A percentile compares a stretch with the other conserved stretches of the same genome.
phyloP scores from a whole-genome alignment of 2,888 invertebrate species.

The Hemicrepidius hirtus region DNA sequence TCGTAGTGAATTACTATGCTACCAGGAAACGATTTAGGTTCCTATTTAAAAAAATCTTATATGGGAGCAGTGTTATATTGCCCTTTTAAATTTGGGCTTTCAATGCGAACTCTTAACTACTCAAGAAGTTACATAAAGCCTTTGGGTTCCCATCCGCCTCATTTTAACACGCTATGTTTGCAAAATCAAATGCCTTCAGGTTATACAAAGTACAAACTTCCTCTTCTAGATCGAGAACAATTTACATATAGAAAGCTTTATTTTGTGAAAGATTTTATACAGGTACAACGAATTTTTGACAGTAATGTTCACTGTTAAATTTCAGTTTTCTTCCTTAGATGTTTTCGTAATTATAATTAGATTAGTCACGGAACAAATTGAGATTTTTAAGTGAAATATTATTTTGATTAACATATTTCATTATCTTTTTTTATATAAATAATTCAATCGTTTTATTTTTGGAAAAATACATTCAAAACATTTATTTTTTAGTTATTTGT shows the following conservation, averaged over 20 bases:
- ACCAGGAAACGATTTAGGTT: slow-evolving; percentile 32
- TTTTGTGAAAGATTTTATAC: neutral
- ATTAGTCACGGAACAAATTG: too few species aligned
- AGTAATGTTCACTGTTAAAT: too few species aligned
- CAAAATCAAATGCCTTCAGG: slow-evolving; percentile 7
- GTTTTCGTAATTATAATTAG: too few species aligned
- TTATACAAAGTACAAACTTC: slow-evolving; percentile 1
- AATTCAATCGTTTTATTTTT: too few species aligned
- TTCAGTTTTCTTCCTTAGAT: too few species aligned
- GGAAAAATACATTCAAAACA: too few species aligned
- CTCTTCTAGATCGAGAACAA: slow-evolving; percentile 7
- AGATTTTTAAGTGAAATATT: too few species aligned
- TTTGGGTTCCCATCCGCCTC: slow-evolving; percentile 14
- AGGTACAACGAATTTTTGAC: neutral
- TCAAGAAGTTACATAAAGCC: slow-evolving; percentile 28
- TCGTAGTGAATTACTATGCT: slow-evolving; percentile 42
- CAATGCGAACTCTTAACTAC: slow-evolving; percentile 23
- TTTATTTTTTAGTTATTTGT: too few species aligned
- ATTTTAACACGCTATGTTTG: slow-evolving; percentile 8
- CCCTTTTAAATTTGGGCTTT: neutral
- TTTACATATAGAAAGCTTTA: slow-evolving; percentile 30
- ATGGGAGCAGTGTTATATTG: neutral
- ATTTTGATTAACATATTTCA: too few species aligned
- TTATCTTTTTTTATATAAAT: too few species aligned
- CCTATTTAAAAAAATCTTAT: too few species aligned